Evolutionary conservation across 2,797 vertebrate species (phyloP).

Genomic region (Melanogrammus aeglefinus): DNA sequence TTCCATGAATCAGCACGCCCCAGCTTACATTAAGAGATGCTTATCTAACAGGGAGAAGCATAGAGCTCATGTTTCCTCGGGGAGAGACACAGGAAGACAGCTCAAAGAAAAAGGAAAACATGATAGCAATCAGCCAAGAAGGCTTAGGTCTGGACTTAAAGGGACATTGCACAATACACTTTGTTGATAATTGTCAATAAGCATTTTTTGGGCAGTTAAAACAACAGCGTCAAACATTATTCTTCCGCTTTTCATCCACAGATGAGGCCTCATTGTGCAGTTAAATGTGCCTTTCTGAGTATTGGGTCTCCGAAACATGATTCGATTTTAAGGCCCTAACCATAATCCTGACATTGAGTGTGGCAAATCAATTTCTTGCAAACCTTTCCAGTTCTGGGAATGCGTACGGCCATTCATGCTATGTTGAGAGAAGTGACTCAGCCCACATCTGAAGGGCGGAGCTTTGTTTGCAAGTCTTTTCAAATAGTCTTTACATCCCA

Average conservation of each 20-base stretch:
- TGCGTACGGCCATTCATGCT: conserved; percentile 37
- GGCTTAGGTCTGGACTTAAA: conserved; percentile 1
- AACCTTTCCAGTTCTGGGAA: conserved; percentile 13
- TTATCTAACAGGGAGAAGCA: conserved; percentile 54
- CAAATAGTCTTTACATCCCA: conserved; percentile 53
- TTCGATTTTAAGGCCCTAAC: too few relatives aligned
- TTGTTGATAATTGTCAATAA: background rate
- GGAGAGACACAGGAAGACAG: conserved; percentile 38
- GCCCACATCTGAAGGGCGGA: conserved; percentile 59
- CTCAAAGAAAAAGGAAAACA: conserved; percentile 33
- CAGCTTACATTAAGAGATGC: conserved; percentile 61
- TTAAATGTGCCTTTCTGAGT: background rate
- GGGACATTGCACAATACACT: background rate
- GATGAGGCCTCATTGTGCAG: background rate
- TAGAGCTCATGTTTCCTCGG: conserved; percentile 46
- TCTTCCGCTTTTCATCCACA: too few relatives aligned
- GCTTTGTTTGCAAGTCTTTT: conserved; percentile 66
- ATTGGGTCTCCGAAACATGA: background rate
- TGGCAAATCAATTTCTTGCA: too few relatives aligned
- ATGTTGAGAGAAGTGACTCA: conserved; percentile 52
- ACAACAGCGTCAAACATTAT: too few relatives aligned
- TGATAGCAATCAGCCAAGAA: conserved; percentile 8
- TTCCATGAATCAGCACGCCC: conserved; percentile 49
- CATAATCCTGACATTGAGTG: too few relatives aligned
- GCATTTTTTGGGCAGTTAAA: background rate